A percentile compares a stretch with the other conserved stretches of the same genome.
These are phyloP conservation scores for Conchocele bisecta DNA, from an alignment of 2,888 invertebrate genomes.

Conservation along the genomic window DNA sequence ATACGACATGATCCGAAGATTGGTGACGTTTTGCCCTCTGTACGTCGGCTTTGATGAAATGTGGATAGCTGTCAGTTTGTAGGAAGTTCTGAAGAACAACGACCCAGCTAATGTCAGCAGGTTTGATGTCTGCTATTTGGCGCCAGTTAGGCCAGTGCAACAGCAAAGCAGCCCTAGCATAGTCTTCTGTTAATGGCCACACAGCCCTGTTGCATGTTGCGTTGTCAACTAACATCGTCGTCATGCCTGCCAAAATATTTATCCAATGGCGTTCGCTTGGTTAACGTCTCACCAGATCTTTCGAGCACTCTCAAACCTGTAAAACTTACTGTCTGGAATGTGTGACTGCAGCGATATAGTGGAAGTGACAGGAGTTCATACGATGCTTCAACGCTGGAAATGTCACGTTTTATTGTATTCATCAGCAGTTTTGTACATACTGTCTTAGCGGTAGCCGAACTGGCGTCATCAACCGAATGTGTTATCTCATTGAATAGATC, in stretches of 20 bases:
- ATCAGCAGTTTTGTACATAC: conserved; percentile 56
- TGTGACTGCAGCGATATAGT: conserved; percentile 53
- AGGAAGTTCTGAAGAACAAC: conserved; percentile 40
- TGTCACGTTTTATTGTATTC: conserved; percentile 56
- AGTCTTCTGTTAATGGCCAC: conserved; percentile 53
- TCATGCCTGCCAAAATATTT: too few species aligned
- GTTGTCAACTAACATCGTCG: conserved; percentile 14
- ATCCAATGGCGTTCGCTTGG: conserved; percentile 37
- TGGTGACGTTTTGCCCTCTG: conserved; percentile 22
- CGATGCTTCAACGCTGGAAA: conserved; percentile 57
- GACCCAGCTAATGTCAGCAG: conserved; percentile 39
- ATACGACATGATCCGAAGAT: background rate
- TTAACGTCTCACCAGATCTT: too few species aligned
- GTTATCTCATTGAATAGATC: conserved; percentile 52
- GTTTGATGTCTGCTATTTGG: conserved; percentile 46
- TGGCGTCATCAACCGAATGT: conserved; percentile 26
- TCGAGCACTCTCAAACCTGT: conserved; percentile 40
- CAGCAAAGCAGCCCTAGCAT: conserved; percentile 38
- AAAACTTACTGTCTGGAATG: conserved; percentile 53
- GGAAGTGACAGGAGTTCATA: conserved; percentile 47
- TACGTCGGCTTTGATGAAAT: conserved; percentile 55
- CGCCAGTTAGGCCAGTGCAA: conserved; percentile 58
- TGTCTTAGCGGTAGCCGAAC: conserved; percentile 46
- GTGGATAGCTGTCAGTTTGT: conserved; percentile 25
- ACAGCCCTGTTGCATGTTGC: conserved; percentile 1